Evolutionary conservation across 2,797 vertebrate genomes (phyloP).

Genomic region (Tauraco hartlaubi): DNA sequence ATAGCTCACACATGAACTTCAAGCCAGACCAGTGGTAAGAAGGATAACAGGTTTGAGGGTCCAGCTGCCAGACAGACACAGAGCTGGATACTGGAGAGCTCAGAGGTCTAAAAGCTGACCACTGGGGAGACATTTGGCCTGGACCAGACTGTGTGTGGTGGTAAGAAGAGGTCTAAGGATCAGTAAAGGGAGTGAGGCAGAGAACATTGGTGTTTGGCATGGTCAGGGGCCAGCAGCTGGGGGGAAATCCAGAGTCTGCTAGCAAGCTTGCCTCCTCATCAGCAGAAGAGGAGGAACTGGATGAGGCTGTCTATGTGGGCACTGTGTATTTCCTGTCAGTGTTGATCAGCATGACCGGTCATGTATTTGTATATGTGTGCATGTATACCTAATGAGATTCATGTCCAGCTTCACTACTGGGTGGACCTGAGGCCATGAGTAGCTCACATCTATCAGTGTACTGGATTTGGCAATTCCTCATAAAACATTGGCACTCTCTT

Average conservation of each 20-base stretch:
- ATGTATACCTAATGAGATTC: neutral
- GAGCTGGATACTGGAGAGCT: neutral
- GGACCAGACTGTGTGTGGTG: neutral
- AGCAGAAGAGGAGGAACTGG: neutral
- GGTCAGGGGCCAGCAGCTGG: neutral
- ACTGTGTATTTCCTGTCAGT: neutral
- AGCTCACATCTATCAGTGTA: accelerated
- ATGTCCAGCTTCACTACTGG: neutral
- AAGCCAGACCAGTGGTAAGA: neutral
- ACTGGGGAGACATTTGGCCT: neutral
- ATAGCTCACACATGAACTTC: neutral
- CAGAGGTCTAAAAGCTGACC: neutral
- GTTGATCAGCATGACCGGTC: neutral
- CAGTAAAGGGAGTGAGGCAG: neutral
- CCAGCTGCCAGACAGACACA: neutral
- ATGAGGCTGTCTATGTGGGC: neutral
- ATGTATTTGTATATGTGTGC: neutral
- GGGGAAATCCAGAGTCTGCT: neutral
- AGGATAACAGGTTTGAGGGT: neutral
- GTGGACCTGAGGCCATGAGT: neutral
- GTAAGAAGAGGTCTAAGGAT: neutral
- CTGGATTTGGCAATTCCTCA: neutral
- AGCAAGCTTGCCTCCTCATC: neutral
- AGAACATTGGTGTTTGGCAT: neutral
- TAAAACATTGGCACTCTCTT: neutral